phyloP scores from a whole-genome alignment of 2,888 invertebrate species.

The Agonopterix alstromeriana region DNA sequence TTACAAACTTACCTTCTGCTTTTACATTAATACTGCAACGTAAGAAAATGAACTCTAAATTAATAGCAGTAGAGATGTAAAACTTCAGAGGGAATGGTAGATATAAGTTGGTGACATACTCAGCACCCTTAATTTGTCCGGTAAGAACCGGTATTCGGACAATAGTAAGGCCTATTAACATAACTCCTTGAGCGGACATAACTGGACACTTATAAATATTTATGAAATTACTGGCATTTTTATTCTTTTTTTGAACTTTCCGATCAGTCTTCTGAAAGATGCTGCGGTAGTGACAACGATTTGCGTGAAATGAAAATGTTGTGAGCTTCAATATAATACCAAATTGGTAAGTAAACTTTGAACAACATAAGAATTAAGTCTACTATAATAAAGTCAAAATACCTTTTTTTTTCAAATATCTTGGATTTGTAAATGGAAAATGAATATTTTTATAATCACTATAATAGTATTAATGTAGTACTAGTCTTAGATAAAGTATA shows the following conservation, averaged over 20 bases:
- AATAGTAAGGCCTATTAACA: slow-evolving; percentile 65
- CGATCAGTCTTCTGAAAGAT: slow-evolving; percentile 42
- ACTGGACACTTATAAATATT: slow-evolving; percentile 68
- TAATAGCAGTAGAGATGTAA: slow-evolving; percentile 6
- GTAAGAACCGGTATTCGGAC: slow-evolving; percentile 58
- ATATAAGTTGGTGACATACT: slow-evolving; percentile 27
- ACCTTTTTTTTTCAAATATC: no score
- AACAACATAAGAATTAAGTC: no score
- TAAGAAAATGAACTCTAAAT: slow-evolving; percentile 24
- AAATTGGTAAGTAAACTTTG: no score
- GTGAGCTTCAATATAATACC: no score
- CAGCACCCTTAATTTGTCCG: slow-evolving; percentile 65
- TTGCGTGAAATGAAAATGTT: slow-evolving; percentile 1
- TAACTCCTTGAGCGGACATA: slow-evolving; percentile 69
- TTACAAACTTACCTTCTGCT: not conserved
- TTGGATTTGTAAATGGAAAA: no score
- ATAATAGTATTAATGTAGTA: no score
- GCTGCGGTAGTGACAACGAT: slow-evolving; percentile 20
- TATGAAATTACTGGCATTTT: slow-evolving; percentile 28
- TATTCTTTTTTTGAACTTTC: slow-evolving; percentile 3
- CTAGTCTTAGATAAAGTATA: no score
- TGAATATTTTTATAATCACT: no score
- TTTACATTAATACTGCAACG: slow-evolving; percentile 7
- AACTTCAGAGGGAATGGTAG: slow-evolving; percentile 1
- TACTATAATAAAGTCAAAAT: no score